These are phyloP conservation scores for Xenopus tropicalis DNA, from an alignment of 2,113 vertebrate genomes.

Conservation along the genomic window UCB_Xtro_10.0 CM004448.2:23594501-23595000, in stretches of 20 bases:
- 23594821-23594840: constrained; percentile 19
- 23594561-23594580: constrained; percentile 13
- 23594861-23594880: constrained; percentile 18
- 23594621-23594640: constrained; percentile 26
- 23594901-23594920: constrained; percentile 37
- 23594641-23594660: constrained; percentile 19
- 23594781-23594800: constrained; percentile 2
- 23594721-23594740: neutral
- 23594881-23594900: constrained; percentile 9
- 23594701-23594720: constrained; percentile 20
- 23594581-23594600: constrained; percentile 22
- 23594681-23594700: constrained; percentile 38
- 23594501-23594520: too few relatives aligned
- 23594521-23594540: neutral
- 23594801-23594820: constrained; percentile 3
- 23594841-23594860: constrained; percentile 20
- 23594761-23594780: constrained; percentile 5
- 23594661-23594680: constrained; percentile 30
- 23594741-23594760: constrained; percentile 29
- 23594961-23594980: constrained; percentile 2
- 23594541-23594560: constrained; percentile 5
- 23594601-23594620: constrained; percentile 30
- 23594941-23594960: constrained; percentile 37
- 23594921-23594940: constrained; percentile 12
- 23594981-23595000: constrained; percentile 17